phyloP scores from a whole-genome alignment of 2,888 invertebrate species.

The Halictus quadricinctus region DNA sequence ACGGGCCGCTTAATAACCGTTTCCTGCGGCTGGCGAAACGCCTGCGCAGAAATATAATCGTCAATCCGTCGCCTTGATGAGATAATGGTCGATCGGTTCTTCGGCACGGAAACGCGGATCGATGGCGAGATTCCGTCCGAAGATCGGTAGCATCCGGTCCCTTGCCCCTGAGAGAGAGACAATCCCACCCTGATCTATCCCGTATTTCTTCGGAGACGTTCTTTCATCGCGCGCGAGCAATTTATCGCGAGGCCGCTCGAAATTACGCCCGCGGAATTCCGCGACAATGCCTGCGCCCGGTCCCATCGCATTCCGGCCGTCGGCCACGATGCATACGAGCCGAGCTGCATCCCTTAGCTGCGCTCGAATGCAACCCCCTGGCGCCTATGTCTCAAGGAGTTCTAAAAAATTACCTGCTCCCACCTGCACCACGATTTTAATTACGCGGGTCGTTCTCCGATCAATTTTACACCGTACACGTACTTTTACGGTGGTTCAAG shows the following conservation, averaged over 20 bases:
- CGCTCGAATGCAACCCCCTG: background rate
- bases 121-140: conserved; percentile 17
- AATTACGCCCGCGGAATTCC: conserved; percentile 65
- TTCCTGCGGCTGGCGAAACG: conserved; percentile 72
- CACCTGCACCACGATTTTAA: background rate
- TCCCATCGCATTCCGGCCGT: conserved; percentile 61
- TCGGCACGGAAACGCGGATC: conserved; percentile 32
- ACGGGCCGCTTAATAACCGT: conserved; percentile 75
- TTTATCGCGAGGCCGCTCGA: conserved; percentile 59
- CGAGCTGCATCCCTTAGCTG: conserved; percentile 27
- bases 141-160: background rate
- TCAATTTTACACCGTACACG: background rate
- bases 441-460: background rate
- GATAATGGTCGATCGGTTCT: conserved; percentile 57
- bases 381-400: background rate
- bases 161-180: conserved; percentile 12
- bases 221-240: conserved; percentile 49
- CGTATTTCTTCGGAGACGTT: conserved; percentile 27
- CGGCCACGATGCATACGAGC: conserved; percentile 46
- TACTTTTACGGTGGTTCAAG: too few species aligned
- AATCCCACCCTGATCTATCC: conserved; percentile 13
- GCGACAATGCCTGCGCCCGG: conserved; percentile 60
- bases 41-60: conserved; percentile 56
- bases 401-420: background rate
- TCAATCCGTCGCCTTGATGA: conserved; percentile 59